Evolutionary conservation across 2,797 vertebrate species (phyloP), one percentile per base, ranked within the genome.

Genomic region (Oceanodroma leucorhoa): DNA sequence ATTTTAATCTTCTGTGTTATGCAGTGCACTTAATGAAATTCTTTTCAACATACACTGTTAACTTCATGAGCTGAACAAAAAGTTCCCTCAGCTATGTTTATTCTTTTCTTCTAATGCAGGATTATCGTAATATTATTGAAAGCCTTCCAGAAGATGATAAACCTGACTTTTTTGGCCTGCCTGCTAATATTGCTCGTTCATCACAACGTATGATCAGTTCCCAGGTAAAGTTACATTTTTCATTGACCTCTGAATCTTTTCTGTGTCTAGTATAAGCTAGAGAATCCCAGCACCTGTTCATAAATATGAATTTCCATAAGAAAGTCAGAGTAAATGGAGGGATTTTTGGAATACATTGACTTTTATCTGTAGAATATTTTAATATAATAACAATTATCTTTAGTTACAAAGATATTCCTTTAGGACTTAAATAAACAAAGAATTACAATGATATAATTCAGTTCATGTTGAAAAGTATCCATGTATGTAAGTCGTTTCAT

Each of bases 141-240:
- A 98, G 97, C 91, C 99, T 99, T 91, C 99, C 99, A 38, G 99
- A 99, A 96, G 99, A 99, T 62, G 99, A 99, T 97, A 99, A 98
- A 80, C 99, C 99, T 14, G 98, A 98, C 40, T 99, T 99, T 97
- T 99, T 99, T 93, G 99, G 99, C 92, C 98, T 99, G 32, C 99
- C 99, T 66, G 99, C 99, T 94, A 99, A 99, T 96, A 99, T 99
- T 40, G 99, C 99, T 86, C 98, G 98, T 82, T 99, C 99, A 51
- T 98, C 99, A 41, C 99, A 99, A 95, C 98, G 99, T 94, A 99
- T 99, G 95, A 97, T 98, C 97, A 99, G 99, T 94, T 98, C 98
- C 82, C 99, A 99, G 99, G 99, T 99, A 98, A 90, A 54, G 4
- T 87, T 40, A 58, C 5, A 14, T 66, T 88, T 94, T 92, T 43